Percentiles rank a stretch among this genome's conserved stretches.
These are phyloP conservation scores for Julus scanicus DNA, from an alignment of 2,888 invertebrate genomes.

Conservation along the genomic window DNA sequence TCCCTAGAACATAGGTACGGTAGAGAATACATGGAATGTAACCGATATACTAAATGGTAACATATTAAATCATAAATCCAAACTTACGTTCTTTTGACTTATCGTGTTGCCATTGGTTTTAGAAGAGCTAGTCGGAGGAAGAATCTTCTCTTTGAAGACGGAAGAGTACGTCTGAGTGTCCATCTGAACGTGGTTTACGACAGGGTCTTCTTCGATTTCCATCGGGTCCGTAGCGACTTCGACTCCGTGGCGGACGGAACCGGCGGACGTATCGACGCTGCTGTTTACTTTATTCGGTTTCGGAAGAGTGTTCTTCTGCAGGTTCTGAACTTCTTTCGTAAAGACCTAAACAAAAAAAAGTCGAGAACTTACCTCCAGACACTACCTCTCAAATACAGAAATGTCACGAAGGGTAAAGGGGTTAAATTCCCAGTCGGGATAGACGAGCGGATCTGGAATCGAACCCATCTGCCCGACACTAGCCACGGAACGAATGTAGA, in stretches of 20 bases:
- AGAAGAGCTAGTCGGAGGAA: neutral
- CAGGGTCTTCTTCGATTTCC: neutral
- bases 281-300: neutral
- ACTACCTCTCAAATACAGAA: too few species aligned
- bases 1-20: neutral
- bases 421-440: too few species aligned
- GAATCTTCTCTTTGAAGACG: neutral
- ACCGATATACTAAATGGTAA: neutral
- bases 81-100: neutral
- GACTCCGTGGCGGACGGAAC: neutral
- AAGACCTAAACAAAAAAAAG: too few species aligned
- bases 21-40: neutral
- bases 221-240: conserved; percentile 1
- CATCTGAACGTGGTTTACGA: neutral
- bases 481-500: too few species aligned
- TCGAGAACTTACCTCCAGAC: too few species aligned
- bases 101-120: neutral
- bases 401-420: too few species aligned
- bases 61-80: neutral
- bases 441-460: too few species aligned
- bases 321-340: neutral
- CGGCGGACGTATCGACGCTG: neutral
- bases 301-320: neutral
- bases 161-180: neutral
- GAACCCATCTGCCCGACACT: too few species aligned